Base-by-base conservation (phyloP, 2,113 vertebrate genomes). In the Hemibates koningsi region DNA sequence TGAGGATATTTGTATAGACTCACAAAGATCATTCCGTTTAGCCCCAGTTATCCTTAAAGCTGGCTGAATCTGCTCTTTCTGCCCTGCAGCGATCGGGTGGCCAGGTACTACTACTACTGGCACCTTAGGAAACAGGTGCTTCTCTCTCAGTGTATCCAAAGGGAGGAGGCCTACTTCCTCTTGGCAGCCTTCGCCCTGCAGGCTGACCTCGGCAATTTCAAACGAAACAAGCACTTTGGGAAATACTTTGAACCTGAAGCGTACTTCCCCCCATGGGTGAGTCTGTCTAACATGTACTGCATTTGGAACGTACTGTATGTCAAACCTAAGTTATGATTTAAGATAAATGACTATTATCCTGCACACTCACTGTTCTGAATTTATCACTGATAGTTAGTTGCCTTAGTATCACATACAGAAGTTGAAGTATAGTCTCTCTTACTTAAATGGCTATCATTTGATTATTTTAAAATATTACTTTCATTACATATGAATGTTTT, bases 21-120 rank as follows among this genome's bases (percentile, higher is more conserved):
- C 73, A 16, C 52, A 27, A 9, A 9, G 32, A 27, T 43, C 45
- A 5, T 29, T 50, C 45, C 2, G 9, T 50, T 68, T 14, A n/a
- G 45, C 86, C 29, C 4, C 54, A 54, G n/a, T 27, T 56, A 57
- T 68, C 54, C 8, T 68, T 16, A 12, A 54, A 89, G 50, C 38
- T 11, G 6, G 9, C 50, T 57, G 7, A 36, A n/a, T 13, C 27
- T 38, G 9, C 36, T 78, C 2, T 59, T 16, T 52, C 50, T 41
- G 34, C 24, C 88, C 82, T 19, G 1, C 95, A 99, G 99, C 2
- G 99, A 99, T 97, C 97, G 98, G 13, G 96, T 97, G 0, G 99
- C 98, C 4, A 96, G 98, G 52, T 99, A 98, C 94, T 99, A 98
- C 91, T 99, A 99, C 95, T 99, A 99, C 96, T 99, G 98, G 98